A percentile compares a stretch with the other conserved stretches of the same genome.
These are phyloP conservation scores for Stichopus horrens DNA, from an alignment of 53 echinoderm and acorn worm species.

Conservation along the genomic window DNA sequence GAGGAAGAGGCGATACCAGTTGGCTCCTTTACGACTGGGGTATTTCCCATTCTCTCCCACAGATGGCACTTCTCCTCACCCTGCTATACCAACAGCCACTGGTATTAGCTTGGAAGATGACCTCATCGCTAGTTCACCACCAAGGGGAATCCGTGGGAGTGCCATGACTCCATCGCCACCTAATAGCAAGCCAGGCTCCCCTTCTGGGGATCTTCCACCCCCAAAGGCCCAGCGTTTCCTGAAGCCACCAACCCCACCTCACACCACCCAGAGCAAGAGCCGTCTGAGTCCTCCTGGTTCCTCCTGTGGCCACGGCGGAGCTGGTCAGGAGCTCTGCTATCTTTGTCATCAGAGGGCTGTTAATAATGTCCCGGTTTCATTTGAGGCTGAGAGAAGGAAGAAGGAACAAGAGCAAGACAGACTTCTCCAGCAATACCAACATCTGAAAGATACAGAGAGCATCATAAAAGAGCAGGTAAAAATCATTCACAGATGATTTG, in stretches of 20 bases:
- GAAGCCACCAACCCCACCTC: constrained; percentile 39
- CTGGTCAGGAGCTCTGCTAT: constrained; percentile 95
- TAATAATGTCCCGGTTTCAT: constrained; percentile 86
- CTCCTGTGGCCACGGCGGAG: constrained; percentile 70
- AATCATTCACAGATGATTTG: not conserved
- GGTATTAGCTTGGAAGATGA: constrained; percentile 80
- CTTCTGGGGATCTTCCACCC: constrained; percentile 57
- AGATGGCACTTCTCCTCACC: constrained; percentile 51
- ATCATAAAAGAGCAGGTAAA: constrained; percentile 87
- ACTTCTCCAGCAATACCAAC: constrained; percentile 88
- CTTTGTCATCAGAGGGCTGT: constrained; percentile 94
- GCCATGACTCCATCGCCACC: constrained; percentile 71
- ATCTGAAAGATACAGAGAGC: constrained; percentile 87
- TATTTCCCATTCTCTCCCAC: not conserved
- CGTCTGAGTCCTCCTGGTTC: constrained; percentile 17
- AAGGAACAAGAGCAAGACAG: constrained; percentile 97
- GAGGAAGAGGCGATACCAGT: not conserved
- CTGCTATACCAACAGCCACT: constrained; percentile 72
- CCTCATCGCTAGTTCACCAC: constrained; percentile 57
- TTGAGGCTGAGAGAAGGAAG: constrained; percentile 73
- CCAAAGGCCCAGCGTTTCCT: constrained; percentile 36
- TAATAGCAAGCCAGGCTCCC: constrained; percentile 62
- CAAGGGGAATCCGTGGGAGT: constrained; percentile 63
- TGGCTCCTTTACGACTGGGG: not conserved
- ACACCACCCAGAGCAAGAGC: constrained; percentile 29